Base-by-base conservation (phyloP, 2,113 vertebrate genomes). In the Microtus ochrogaster region DNA sequence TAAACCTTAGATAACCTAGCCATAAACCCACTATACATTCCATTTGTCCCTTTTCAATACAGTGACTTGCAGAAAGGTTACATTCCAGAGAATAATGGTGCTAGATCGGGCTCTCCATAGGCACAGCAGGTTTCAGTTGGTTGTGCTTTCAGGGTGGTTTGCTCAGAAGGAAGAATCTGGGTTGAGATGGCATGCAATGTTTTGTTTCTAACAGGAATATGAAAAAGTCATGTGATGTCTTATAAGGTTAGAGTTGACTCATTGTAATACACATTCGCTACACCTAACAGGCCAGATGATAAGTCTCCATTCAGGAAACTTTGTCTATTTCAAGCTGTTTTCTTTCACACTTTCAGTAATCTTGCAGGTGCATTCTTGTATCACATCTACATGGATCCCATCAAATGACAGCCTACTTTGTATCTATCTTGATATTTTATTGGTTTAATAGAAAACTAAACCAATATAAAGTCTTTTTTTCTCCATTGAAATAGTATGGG, bases 41-140 rank as follows among this genome's bases (percentile, higher is more conserved):
- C 49, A 28, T 76, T 96, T 16, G 16, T 76, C n/a, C 22, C 26
- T 89, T 95, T 76, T 16, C 21, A 90, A 0, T 30, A 7, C 2
- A 91, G 1, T n/a, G 68, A 30, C 2, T 73, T 49, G 2, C 28
- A 41, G 36, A 79, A 92, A 90, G 44, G 2, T 0, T 24, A 36
- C 10, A 52, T 33, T 12, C 1, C 44, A 39, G 47, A 61, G 6
- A 91, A 65, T 16, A 12, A 10, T 39, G n/a, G 7, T 70, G 10
- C 14, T 58, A 3, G 33, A 2, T 44, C 74, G 52, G 19, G 9
- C 66, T 73, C 36, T 22, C 21, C 26, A 44, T 1, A 41, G 7
- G 17, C 5, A 26, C 2, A 55, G 0, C 33, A 1, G 14, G 7
- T 4, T 7, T 63, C 4, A 0, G 47, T 24, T 72, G 33, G 1